These are phyloP conservation scores for Calvadosia cruxmelitensis DNA, from an alignment of 30 jellyfish, hydroid and myxozoan species.

Conservation along the genomic window DNA sequence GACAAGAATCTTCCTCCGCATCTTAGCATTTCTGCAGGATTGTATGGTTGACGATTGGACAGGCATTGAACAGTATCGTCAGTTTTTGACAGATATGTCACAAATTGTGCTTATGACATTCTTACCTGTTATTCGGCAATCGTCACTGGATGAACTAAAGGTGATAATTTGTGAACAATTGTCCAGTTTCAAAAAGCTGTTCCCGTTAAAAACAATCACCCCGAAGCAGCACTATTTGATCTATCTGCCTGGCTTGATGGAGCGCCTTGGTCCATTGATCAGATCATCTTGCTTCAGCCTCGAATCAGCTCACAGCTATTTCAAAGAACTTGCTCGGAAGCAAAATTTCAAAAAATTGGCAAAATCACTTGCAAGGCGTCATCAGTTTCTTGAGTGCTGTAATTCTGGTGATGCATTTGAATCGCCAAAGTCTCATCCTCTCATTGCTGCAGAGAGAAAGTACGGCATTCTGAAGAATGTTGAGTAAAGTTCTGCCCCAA, in stretches of 20 bases:
- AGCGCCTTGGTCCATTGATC: constrained; percentile 26
- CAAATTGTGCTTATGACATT: constrained; percentile 3
- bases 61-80: background rate
- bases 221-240: constrained; percentile 35
- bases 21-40: constrained; percentile 4
- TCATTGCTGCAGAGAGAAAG: constrained; percentile 16
- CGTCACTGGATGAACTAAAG: constrained; percentile 3
- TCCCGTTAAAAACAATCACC: constrained; percentile 13
- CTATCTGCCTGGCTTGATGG: constrained; percentile 13
- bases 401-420: constrained; percentile 25
- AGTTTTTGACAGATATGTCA: background rate
- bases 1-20: background rate
- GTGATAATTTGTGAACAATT: constrained; percentile 13
- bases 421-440: constrained; percentile 24
- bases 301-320: constrained; percentile 25
- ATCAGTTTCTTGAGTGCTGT: constrained; percentile 28
- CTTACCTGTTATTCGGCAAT: constrained; percentile 11
- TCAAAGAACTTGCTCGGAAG: no score
- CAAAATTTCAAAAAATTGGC: constrained; percentile 23
- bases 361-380: constrained; percentile 20
- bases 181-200: constrained; percentile 6
- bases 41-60: background rate
- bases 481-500: background rate
- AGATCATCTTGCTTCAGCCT: constrained; percentile 25
- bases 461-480: constrained; percentile 15